These are phyloP conservation scores for Athalia rosae DNA, from an alignment of 2,888 invertebrate species.

Conservation along the genomic window DNA sequence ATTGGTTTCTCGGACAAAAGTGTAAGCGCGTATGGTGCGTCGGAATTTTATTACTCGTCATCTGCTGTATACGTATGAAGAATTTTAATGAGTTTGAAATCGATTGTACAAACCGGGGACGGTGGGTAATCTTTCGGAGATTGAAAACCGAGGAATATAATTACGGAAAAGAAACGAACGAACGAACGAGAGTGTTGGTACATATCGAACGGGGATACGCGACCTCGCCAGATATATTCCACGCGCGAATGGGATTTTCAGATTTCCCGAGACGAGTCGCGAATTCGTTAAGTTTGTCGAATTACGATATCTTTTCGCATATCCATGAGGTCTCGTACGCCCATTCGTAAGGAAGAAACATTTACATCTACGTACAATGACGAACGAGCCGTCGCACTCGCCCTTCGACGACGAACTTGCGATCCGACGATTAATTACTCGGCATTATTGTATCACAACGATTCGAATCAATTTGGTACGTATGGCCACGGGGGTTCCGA, in stretches of 20 bases:
- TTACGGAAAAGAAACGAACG: background rate
- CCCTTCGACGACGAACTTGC: background rate
- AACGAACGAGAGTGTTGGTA: too few species aligned
- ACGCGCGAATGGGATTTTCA: too few species aligned
- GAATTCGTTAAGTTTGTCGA: too few species aligned
- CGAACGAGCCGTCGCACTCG: background rate
- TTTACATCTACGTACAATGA: background rate
- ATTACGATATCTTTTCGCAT: too few species aligned
- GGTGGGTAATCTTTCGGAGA: background rate
- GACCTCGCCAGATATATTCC: too few species aligned
- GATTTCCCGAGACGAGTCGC: too few species aligned
- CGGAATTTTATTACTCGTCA: too few species aligned
- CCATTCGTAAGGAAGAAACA: constrained; percentile 24
- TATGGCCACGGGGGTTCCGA: constrained; percentile 35
- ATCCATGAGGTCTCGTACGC: too few species aligned
- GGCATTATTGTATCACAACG: constrained; percentile 42
- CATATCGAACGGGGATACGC: too few species aligned
- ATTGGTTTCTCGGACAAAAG: background rate
- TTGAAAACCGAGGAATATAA: background rate
- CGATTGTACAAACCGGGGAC: constrained; percentile 31
- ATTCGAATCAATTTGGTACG: constrained; percentile 45
- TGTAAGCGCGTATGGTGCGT: too few species aligned
- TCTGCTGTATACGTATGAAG: background rate
- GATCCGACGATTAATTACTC: constrained; percentile 34
- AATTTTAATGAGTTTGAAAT: constrained; percentile 42